Conservation (phyloP, 2,888 invertebrate genomes). For the Diabrotica balteata region DNA sequence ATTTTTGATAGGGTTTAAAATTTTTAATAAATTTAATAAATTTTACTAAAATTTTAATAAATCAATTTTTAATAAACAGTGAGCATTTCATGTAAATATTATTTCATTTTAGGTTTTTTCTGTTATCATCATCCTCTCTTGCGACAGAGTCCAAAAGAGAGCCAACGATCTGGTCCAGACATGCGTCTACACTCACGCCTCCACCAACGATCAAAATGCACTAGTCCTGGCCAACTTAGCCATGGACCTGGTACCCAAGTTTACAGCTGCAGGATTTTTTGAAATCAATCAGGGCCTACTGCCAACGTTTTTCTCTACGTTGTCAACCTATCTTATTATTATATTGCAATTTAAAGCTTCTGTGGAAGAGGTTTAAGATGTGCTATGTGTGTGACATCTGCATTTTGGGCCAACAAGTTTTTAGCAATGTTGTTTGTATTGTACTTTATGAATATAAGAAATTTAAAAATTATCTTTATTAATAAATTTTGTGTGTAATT, state of each 20-base stretch:
- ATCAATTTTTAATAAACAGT: too few species aligned
- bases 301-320: constrained; percentile 11
- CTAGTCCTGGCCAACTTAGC: constrained; percentile 15
- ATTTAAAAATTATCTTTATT: too few species aligned
- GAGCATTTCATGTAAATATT: neutral
- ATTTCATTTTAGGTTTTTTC: constrained; percentile 18
- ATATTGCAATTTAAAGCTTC: constrained; percentile 18
- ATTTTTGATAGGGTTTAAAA: too few species aligned
- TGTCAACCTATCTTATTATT: constrained; percentile 22
- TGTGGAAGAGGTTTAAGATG: too few species aligned
- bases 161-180: constrained; percentile 9
- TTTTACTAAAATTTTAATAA: too few species aligned
- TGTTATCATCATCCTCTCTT: constrained; percentile 13
- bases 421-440: too few species aligned
- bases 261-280: constrained; percentile 22
- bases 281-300: constrained; percentile 15
- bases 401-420: too few species aligned
- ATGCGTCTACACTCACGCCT: constrained; percentile 10
- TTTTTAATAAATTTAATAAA: too few species aligned
- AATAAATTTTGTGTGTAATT: too few species aligned
- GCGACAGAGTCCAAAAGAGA: constrained; percentile 15
- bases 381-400: too few species aligned
- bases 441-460: too few species aligned
- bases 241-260: constrained; percentile 15
- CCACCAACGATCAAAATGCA: constrained; percentile 11